Evolutionary conservation across 2,113 vertebrate genomes (phyloP).

Genomic region (Mixornis gularis): DNA sequence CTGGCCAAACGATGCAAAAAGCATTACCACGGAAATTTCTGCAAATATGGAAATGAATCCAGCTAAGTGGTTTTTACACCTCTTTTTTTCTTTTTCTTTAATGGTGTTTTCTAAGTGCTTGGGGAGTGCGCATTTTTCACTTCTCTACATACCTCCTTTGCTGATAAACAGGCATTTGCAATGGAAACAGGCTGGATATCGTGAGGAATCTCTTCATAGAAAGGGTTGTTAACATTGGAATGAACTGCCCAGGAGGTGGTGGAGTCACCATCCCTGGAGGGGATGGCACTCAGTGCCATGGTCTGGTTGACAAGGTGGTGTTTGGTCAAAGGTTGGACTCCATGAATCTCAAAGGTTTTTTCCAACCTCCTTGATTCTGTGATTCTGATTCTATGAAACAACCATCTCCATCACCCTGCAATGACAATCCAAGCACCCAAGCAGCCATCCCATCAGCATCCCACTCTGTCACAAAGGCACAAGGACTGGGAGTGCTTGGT

Average conservation of each 20-base stretch:
- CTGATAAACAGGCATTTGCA: not conserved
- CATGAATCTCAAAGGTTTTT: not conserved
- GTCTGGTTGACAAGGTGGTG: not conserved
- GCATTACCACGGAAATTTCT: not conserved
- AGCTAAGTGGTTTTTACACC: not conserved
- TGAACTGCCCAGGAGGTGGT: not conserved
- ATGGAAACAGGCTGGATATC: not conserved
- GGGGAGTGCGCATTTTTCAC: rapidly evolving
- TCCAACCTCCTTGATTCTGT: not conserved
- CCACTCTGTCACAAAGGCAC: not conserved
- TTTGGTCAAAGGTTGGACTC: not conserved
- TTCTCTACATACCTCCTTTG: not conserved
- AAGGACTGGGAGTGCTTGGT: not conserved
- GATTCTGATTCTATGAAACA: not conserved
- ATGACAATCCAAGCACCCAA: not conserved
- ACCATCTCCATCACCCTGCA: not conserved
- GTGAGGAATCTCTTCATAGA: not conserved
- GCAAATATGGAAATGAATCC: not conserved
- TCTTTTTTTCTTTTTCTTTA: not conserved
- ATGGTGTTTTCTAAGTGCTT: not conserved
- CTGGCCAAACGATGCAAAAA: not conserved
- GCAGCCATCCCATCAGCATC: not conserved
- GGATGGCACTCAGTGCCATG: not conserved
- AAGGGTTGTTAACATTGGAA: not conserved
- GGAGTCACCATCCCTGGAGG: not conserved